Base-by-base conservation (phyloP, 2,797 vertebrate genomes). In the Phyllotis vaccarum region DNA sequence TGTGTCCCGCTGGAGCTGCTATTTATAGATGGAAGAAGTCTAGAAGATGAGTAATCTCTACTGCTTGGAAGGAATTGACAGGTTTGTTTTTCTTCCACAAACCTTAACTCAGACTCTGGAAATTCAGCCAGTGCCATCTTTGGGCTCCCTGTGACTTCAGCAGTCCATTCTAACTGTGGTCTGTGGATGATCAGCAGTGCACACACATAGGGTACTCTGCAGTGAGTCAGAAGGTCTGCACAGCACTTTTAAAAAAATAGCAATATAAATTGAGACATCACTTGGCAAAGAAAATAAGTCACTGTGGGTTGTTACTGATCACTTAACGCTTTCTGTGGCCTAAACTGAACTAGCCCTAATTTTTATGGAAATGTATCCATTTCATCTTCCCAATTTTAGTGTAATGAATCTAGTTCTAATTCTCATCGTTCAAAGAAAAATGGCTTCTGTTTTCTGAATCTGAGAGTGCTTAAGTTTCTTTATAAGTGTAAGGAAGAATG, bases 281-380 rank as follows among this genome's bases (percentile, higher is more conserved):
- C 37, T 58, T 58, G 52, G 56, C 6, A 60, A 60, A 34, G 21
- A 13, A 64, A 91, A 79, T 10, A 76, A 16, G 27, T 5, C 10
- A 37, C 27, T 29, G 0, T 24, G 62, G 37, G 2, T 34, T 54
- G 22, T 58, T 82, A 49, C 3, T 49, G 46, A 58, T 68, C 16
- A 43, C 31, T 90, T 90, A 68, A n/a, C n/a, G 21, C 46, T 90
- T 97, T 90, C 34, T 87, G n/a, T 64, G 31, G 13, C 70, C 29
- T 91, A 17, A 81, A 17, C 0, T 70, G 9, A 24, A 83, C 46
- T 66, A 49, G 14, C 27, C n/a, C 5, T 66, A 72, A 6, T n/a
- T 87, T n/a, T 66, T 93, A 60, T 86, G 52, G 16, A 6, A 64
- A 19, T 58, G 4, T 40, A 27, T 5, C 60, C 46, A 54, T 56